These are phyloP conservation scores for Strigamia maritima DNA, from an alignment of 2,888 invertebrate genomes.

Conservation along the genomic window DNA sequence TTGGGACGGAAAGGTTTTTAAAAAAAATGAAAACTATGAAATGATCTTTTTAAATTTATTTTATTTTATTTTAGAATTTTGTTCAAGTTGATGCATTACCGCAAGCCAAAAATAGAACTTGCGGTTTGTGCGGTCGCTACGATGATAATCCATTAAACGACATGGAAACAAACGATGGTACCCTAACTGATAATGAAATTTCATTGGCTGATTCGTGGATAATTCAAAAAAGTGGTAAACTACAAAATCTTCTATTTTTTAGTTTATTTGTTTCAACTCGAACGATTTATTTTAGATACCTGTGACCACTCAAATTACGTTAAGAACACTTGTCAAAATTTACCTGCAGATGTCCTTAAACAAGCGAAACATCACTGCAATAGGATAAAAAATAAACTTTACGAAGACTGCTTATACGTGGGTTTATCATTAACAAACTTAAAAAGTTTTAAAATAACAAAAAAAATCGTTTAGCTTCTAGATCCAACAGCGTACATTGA, in stretches of 20 bases:
- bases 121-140: conserved; percentile 75
- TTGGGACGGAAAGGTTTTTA: conserved; percentile 70
- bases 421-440: neutral
- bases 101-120: conserved; percentile 71
- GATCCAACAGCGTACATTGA: conserved; percentile 65
- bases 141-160: conserved; percentile 71
- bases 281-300: neutral
- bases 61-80: conserved; percentile 58
- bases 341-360: neutral
- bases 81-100: conserved; percentile 66
- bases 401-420: conserved; percentile 14
- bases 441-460: neutral
- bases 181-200: conserved; percentile 53
- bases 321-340: neutral
- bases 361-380: neutral
- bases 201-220: conserved; percentile 49
- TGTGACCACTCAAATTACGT: neutral
- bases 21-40: neutral
- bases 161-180: conserved; percentile 62
- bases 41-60: neutral
- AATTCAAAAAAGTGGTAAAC: conserved; percentile 47
- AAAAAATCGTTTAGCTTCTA: conserved; percentile 57
- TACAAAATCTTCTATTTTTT: neutral
- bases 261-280: neutral
- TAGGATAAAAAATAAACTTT: neutral